Base-by-base conservation (phyloP, 2,888 invertebrate species). In the Hyles lineata region DNA sequence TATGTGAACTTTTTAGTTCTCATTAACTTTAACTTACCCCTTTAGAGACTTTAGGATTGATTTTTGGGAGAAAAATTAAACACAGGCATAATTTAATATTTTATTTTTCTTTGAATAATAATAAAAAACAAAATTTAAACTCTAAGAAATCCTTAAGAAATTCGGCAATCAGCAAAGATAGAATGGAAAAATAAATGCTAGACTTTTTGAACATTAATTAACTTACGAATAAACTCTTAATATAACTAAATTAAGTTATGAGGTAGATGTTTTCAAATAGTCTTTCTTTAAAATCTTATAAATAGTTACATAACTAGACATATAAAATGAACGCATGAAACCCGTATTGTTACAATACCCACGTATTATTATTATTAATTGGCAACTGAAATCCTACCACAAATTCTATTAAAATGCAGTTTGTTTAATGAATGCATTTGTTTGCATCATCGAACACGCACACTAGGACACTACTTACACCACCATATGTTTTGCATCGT, bases 241-340 rank as follows among this genome's bases (percentile, higher is more conserved):
- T 89, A 89, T 84, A 90, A 91, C 88, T 89, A 89, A 86, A 88
- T 92, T 91, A 93, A 92, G 90, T 90, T 92, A 93, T 93, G 94
- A 94, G 94, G 94, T 94, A 94, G 94, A 92, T 92, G 93, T 90
- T 94, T 94, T 85, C 92, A 90, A 90, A 90, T 90, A 94, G 93
- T 94, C 93, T 92, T 91, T 90, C 86, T 80, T 90, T 89, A 87
- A 85, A 90, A 87, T 83, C 90, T 90, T 91, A 92, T 82, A 86
- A 86, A 85, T 89, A 90, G 86, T 80, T 89, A 89, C 80, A 85
- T 80, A 82, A 83, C 83, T 88, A 86, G 81, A 84, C 83, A 84
- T 83, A 86, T 87, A 84, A 67, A 63, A 85, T 86, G 86, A 85
- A 76, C 72, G 80, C 74, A 74, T 74, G 85, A 85, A 78, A 90